These are phyloP conservation scores for Synchiropus splendidus DNA, from an alignment of 2,113 vertebrate species.

Conservation along the genomic window DNA sequence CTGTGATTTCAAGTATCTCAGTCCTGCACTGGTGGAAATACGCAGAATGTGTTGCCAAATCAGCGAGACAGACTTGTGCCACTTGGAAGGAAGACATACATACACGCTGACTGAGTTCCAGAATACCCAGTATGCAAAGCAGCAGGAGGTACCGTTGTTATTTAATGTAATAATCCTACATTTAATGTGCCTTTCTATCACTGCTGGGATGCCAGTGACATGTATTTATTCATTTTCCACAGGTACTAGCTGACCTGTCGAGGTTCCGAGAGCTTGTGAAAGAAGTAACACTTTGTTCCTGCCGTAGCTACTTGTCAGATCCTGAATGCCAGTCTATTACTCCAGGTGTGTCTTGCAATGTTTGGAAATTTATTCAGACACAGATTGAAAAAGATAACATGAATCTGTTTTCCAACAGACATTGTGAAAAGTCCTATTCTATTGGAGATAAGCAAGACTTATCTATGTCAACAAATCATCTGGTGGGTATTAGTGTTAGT, in stretches of 20 bases:
- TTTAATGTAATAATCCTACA: neutral
- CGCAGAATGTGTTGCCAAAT: conserved; percentile 73
- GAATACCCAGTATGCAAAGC: conserved; percentile 49
- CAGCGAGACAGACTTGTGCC: conserved; percentile 64
- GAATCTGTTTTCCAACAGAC: no score
- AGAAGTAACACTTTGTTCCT: conserved; percentile 66
- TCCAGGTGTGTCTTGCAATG: neutral
- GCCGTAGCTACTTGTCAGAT: conserved; percentile 56
- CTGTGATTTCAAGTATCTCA: conserved; percentile 55
- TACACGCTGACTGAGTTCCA: conserved; percentile 73
- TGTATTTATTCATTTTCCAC: conserved; percentile 20
- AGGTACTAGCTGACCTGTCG: conserved; percentile 62
- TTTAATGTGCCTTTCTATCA: neutral
- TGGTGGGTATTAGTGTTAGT: conserved; percentile 52
- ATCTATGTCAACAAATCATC: conserved; percentile 60
- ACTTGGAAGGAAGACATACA: conserved; percentile 60
- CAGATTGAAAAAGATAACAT: conserved; percentile 41
- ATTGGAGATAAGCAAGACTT: conserved; percentile 57
- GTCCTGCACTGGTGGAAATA: conserved; percentile 73
- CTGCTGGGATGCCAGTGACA: conserved; percentile 8
- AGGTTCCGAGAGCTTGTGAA: conserved; percentile 72
- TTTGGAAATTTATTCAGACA: conserved; percentile 5
- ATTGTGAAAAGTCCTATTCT: conserved; percentile 23
- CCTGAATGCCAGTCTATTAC: neutral
- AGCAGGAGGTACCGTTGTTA: conserved; percentile 62